A percentile compares a stretch with the other conserved stretches of the same genome.
phyloP scores from a whole-genome alignment of 2,888 invertebrate species.

The Lobophora halterata region DNA sequence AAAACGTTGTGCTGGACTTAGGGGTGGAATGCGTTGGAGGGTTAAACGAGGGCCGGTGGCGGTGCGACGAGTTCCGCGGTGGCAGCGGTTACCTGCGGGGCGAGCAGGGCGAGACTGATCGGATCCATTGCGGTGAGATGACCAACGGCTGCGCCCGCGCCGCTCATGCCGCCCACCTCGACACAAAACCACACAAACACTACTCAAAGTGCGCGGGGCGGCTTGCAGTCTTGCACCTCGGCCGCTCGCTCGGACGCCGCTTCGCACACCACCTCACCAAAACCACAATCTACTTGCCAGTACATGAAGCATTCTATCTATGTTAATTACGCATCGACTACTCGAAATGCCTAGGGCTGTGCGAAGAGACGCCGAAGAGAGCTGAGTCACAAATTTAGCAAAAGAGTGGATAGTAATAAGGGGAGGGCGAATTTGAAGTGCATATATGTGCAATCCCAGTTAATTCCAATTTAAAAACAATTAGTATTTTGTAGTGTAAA shows the following conservation, averaged over 20 bases:
- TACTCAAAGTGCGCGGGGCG: slow-evolving; percentile 74
- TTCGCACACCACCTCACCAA: slow-evolving; percentile 45
- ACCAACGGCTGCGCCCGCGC: slow-evolving; percentile 77
- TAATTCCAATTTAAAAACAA: slow-evolving; percentile 66
- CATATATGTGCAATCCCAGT: slow-evolving; percentile 67
- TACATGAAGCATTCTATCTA: slow-evolving; percentile 28
- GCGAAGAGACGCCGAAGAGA: slow-evolving; percentile 64
- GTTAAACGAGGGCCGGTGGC: slow-evolving; percentile 47
- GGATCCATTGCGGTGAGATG: slow-evolving; percentile 81
- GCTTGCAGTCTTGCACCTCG: slow-evolving; percentile 36
- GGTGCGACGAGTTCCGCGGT: slow-evolving; percentile 45
- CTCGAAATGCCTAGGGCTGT: slow-evolving; percentile 46
- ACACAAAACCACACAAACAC: slow-evolving; percentile 81
- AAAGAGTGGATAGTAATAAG: slow-evolving; percentile 67
- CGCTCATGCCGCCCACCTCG: slow-evolving; percentile 82
- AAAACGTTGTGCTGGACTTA: slow-evolving; percentile 31
- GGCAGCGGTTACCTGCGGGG: slow-evolving; percentile 72
- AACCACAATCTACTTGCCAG: slow-evolving; percentile 24
- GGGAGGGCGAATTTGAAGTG: slow-evolving; percentile 57
- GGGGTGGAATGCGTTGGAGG: slow-evolving; percentile 27
- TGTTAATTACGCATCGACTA: slow-evolving; percentile 35
- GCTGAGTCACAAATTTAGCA: slow-evolving; percentile 64
- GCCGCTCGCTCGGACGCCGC: slow-evolving; percentile 49
- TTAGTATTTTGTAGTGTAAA: slow-evolving; percentile 62
- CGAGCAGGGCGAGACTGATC: slow-evolving; percentile 78